These are phyloP conservation scores for Pollenia amentaria DNA, from an alignment of 2,888 invertebrate species.

Conservation along the genomic window DNA sequence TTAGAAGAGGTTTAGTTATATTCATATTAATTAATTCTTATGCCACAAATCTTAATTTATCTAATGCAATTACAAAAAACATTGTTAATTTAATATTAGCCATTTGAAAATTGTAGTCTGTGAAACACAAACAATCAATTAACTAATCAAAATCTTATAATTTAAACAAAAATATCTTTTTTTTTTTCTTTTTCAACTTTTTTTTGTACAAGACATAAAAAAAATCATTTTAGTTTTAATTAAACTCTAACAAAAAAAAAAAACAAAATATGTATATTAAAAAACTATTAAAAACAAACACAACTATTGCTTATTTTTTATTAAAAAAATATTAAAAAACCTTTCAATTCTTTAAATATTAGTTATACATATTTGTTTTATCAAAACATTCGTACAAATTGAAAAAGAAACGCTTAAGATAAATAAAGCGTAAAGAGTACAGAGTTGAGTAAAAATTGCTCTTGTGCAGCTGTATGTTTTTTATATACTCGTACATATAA, in stretches of 20 bases:
- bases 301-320: background rate
- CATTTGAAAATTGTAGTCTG: conserved; percentile 11
- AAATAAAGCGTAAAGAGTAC: background rate
- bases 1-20: conserved; percentile 58
- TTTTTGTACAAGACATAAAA: conserved; percentile 53
- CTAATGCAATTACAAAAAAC: conserved; percentile 57
- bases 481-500: background rate
- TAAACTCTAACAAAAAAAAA: background rate
- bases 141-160: conserved; percentile 19
- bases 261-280: conserved; percentile 12
- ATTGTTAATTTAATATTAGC: conserved; percentile 35
- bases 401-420: background rate
- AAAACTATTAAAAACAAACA: conserved; percentile 6
- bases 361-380: conserved; percentile 2
- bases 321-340: conserved; percentile 20
- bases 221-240: conserved; percentile 39
- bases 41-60: conserved; percentile 58
- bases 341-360: background rate
- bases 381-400: background rate
- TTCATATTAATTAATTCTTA: conserved; percentile 55
- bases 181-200: conserved; percentile 16
- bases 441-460: conserved; percentile 6
- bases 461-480: conserved; percentile 46
- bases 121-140: conserved; percentile 4
- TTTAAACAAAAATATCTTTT: conserved; percentile 31